Percentiles rank a stretch among this genome's conserved stretches.
These are phyloP conservation scores for Sinhomidia bicolor DNA, from an alignment of 2,888 invertebrate species.

Conservation along the genomic window DNA sequence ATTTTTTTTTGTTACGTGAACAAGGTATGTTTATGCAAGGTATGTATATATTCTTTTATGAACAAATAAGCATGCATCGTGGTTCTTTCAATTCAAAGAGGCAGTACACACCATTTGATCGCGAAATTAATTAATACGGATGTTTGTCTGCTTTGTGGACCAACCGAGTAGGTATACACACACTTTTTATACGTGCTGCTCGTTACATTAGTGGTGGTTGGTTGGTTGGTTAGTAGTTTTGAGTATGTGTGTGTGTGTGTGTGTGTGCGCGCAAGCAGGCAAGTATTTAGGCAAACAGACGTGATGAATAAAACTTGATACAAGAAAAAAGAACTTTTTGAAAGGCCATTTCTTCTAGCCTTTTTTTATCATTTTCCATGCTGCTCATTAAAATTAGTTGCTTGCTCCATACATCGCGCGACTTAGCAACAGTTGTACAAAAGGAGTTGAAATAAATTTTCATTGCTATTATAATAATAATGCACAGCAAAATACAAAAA, in stretches of 20 bases:
- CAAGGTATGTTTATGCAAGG: no score
- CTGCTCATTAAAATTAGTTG: slow-evolving; percentile 57
- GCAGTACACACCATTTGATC: slow-evolving; percentile 64
- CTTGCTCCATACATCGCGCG: slow-evolving; percentile 9
- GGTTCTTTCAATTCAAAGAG: slow-evolving; percentile 13
- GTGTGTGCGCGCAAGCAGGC: slow-evolving; percentile 19
- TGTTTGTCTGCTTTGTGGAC: slow-evolving; percentile 48
- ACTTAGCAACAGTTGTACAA: slow-evolving; percentile 52
- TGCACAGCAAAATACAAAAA: background rate
- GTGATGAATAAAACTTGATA: background rate
- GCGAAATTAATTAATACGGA: slow-evolving; percentile 71
- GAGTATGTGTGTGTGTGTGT: slow-evolving; percentile 8
- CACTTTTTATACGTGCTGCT: no score
- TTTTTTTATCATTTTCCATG: slow-evolving; percentile 36
- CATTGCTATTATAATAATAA: background rate
- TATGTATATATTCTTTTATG: background rate
- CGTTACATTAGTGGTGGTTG: no score
- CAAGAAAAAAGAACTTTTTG: background rate
- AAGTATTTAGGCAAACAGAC: slow-evolving; percentile 33
- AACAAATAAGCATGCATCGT: slow-evolving; percentile 4
- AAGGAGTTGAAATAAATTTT: slow-evolving; percentile 21
- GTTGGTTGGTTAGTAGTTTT: no score
- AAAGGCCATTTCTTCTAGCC: slow-evolving; percentile 11
- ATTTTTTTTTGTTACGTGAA: no score
- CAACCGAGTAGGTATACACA: background rate